Evolutionary conservation across 2,888 invertebrate genomes (phyloP).

Genomic region (Pseudococcus longispinus): DNA sequence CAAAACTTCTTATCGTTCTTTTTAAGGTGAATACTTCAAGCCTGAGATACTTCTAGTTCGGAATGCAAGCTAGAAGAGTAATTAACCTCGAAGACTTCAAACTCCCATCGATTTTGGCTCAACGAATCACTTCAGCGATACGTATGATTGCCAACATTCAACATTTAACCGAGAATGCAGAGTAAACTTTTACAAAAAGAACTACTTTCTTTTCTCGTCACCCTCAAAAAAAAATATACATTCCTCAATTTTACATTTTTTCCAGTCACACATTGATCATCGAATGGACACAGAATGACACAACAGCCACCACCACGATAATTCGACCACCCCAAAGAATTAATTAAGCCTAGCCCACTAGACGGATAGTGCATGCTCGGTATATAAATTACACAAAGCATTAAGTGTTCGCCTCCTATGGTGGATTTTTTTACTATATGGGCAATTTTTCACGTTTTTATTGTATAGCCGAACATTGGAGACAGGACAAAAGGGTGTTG

Average conservation of each 20-base stretch:
- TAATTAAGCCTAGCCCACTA: not conserved
- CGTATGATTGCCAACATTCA: too few relatives aligned
- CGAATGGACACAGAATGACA: not conserved
- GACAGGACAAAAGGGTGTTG: conserved; percentile 12
- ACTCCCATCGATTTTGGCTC: too few relatives aligned
- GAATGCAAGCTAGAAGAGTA: too few relatives aligned
- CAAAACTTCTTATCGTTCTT: too few relatives aligned
- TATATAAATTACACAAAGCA: not conserved
- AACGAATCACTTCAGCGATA: too few relatives aligned
- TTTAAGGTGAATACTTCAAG: too few relatives aligned
- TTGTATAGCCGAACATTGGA: conserved; percentile 10
- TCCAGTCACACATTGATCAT: not conserved
- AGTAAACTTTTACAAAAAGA: too few relatives aligned
- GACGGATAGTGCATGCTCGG: not conserved
- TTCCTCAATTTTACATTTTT: not conserved
- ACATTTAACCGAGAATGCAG: too few relatives aligned
- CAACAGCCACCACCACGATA: not conserved
- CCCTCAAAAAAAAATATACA: too few relatives aligned
- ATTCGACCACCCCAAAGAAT: not conserved
- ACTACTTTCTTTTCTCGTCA: too few relatives aligned
- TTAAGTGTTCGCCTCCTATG: conserved; percentile 14
- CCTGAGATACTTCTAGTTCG: too few relatives aligned
- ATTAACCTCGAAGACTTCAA: too few relatives aligned
- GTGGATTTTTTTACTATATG: not conserved
- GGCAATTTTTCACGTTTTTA: conserved; percentile 40